Evolutionary conservation across 2,797 vertebrate genomes (phyloP).

Genomic region (Phrynocephalus vlangalii): DNA sequence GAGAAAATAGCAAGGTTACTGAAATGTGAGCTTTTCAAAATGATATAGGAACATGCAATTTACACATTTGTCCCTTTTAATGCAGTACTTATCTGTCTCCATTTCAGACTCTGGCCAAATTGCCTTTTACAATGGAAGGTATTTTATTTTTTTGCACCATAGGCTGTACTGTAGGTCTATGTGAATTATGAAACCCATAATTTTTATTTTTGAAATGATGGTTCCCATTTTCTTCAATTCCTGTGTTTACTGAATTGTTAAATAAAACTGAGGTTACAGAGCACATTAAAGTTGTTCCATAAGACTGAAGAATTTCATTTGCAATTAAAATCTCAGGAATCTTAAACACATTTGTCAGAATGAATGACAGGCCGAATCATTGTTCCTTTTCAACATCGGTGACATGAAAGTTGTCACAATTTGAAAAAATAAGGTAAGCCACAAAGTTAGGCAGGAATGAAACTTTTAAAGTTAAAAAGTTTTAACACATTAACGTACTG

Average conservation of each 20-base stretch:
- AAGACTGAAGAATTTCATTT: conserved; percentile 2
- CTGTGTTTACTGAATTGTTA: conserved; percentile 22
- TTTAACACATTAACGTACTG: not conserved
- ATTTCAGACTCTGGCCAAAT: not conserved
- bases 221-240: not conserved
- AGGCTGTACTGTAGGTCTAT: not conserved
- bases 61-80: conserved; percentile 39
- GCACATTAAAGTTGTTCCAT: not conserved
- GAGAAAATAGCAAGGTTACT: conserved; percentile 13
- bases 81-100: not conserved
- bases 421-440: not conserved
- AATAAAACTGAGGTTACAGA: not conserved
- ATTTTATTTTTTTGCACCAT: not conserved
- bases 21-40: conserved; percentile 32
- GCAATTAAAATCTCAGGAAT: not conserved
- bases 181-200: not conserved
- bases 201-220: conserved; percentile 18
- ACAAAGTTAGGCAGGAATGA: not conserved
- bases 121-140: not conserved
- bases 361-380: not conserved
- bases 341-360: conserved; percentile 27
- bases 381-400: not conserved
- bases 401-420: not conserved
- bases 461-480: conserved; percentile 3
- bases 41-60: conserved; percentile 25